These are phyloP conservation scores for Argya squamiceps DNA, from an alignment of 2,797 vertebrate genomes.

Conservation along the genomic window DNA sequence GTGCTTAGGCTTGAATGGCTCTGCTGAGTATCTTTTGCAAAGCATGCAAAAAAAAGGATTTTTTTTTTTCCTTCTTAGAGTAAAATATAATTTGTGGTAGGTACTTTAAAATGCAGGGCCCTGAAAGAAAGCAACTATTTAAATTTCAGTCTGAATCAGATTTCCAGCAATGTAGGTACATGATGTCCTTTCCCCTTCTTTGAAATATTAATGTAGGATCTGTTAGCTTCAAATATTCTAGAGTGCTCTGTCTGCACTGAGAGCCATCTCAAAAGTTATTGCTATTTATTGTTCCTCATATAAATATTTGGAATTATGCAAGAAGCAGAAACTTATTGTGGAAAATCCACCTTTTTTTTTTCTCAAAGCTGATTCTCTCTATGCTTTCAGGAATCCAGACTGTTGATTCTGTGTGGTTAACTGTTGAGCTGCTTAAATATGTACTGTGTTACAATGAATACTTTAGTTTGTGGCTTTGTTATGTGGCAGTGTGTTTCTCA, in stretches of 20 bases:
- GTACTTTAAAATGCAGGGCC: background rate
- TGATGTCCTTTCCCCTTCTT: background rate
- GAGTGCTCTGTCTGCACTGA: background rate
- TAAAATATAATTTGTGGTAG: background rate
- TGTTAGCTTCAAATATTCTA: background rate
- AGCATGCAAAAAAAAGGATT: background rate
- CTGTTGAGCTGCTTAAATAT: background rate
- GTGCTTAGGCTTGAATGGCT: background rate
- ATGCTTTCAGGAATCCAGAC: background rate
- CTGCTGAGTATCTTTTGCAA: background rate
- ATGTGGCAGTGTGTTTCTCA: background rate
- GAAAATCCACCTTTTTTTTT: background rate
- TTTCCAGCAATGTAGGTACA: background rate
- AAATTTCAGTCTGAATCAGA: background rate
- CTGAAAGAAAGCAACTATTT: background rate
- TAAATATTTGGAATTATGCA: background rate
- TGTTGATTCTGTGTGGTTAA: background rate
- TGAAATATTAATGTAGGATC: background rate
- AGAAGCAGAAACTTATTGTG: background rate
- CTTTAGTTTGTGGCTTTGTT: background rate
- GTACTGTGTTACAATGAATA: background rate
- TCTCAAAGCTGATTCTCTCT: background rate
- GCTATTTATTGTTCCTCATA: background rate
- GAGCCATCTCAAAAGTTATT: background rate
- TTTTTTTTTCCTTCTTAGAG: background rate